Evolutionary conservation across 2,888 invertebrate genomes (phyloP), one percentile per base, ranked within the genome.

Genomic region (Spisula subtruncata): DNA sequence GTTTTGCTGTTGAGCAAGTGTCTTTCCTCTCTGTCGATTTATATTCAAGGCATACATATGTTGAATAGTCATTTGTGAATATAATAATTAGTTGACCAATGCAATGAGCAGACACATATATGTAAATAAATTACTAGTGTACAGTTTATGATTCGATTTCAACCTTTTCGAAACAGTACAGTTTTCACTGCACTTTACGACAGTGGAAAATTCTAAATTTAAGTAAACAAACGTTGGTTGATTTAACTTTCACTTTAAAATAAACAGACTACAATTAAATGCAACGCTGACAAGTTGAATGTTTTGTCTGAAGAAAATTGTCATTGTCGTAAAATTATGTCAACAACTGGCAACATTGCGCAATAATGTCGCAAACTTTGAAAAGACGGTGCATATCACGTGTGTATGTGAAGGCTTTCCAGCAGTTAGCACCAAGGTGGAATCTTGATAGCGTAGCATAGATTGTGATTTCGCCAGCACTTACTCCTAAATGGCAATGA

Each of bases 341-440:
- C 32, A 79, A 86, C 46, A 86, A 4, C 29, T 29, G 75, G 20
- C 66, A 82, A 82, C 29, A 60, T 87, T 87, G 54, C 87, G 82
- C 41, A 86, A 85, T 18, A 56, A 35, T 51, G 29, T 75, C 48
- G 75, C 60, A 86, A 54, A 35, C 16, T 86, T 46, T 81, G 46
- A 51, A 75, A 71, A n/a, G 82, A 32, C 14, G 29, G 29, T 71
- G 51, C 32, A 51, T 75, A 66, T 85, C 8, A 81, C 88, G 85
- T 85, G 80, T 85, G 54, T 71, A n/a, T 66, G 88, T 25, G 82
- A 85, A 82, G 41, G 51, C 20, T 75, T 89, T 85, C 2, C 16
- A 32, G 66, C 66, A 71, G 89, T 89, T 89, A 89, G 66, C 89
- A 89, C 86, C n/a, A 16, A 82, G 32, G 89, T 89, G 89, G 71